A percentile compares a stretch with the other conserved stretches of the same genome.
Evolutionary conservation across 2,888 invertebrate species (phyloP).

Genomic region (Stictocephala bisonia): DNA sequence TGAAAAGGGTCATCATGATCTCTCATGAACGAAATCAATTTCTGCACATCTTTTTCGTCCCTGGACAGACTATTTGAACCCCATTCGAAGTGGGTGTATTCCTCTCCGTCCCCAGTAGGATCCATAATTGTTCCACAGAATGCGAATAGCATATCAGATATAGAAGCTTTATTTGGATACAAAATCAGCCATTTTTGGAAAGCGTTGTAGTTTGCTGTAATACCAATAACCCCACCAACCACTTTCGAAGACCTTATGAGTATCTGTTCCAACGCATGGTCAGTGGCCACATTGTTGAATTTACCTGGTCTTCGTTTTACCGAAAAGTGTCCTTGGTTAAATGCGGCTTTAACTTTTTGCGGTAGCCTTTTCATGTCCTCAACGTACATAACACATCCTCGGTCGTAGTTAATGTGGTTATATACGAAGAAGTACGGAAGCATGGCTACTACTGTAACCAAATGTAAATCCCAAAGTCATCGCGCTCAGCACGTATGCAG

Average conservation of each 20-base stretch:
- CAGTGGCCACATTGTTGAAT: conserved; percentile 34
- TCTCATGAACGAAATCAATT: conserved; percentile 12
- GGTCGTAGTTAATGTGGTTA: background rate
- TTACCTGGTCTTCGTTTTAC: conserved; percentile 8
- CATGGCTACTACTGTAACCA: conserved; percentile 12
- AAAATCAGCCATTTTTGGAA: conserved; percentile 29
- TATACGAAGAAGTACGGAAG: background rate
- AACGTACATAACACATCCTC: background rate
- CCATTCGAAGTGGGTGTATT: conserved; percentile 6
- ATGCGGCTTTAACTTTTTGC: background rate
- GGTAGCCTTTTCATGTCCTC: conserved; percentile 22
- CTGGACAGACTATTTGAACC: conserved; percentile 4
- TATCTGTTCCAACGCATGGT: conserved; percentile 27
- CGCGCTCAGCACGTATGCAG: conserved; percentile 17
- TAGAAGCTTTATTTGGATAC: background rate
- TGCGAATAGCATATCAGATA: conserved; percentile 6
- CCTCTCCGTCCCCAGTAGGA: background rate
- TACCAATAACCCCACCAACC: conserved; percentile 20
- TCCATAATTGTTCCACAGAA: conserved; percentile 25
- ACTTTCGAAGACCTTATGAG: conserved; percentile 16
- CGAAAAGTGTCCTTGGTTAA: conserved; percentile 5
- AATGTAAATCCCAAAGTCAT: conserved; percentile 18
- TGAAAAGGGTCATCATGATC: conserved; percentile 21
- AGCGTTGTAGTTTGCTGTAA: conserved; percentile 2
- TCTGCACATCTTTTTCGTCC: conserved; percentile 32